phyloP scores from a whole-genome alignment of 2,888 invertebrate genomes.

The Microctonus hyperodae region DNA sequence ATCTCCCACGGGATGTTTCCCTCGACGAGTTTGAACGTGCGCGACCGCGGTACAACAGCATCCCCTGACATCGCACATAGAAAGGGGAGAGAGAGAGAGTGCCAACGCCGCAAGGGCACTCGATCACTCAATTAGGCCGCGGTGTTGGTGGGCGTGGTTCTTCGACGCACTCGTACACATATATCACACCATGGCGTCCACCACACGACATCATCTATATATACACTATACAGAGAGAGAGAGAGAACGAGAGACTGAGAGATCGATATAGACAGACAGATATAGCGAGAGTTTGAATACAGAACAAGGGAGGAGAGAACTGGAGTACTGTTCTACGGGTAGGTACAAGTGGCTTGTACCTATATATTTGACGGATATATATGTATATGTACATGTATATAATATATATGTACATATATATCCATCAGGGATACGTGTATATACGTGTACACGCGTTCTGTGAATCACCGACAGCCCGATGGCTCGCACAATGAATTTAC shows the following conservation, averaged over 20 bases:
- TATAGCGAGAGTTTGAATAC: background rate
- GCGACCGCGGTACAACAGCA: constrained; percentile 31
- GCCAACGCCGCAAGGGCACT: constrained; percentile 56
- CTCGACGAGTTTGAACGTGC: constrained; percentile 19
- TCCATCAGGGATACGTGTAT: constrained; percentile 13
- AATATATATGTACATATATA: too few relatives aligned
- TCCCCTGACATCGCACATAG: constrained; percentile 41
- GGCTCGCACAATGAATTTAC: constrained; percentile 53
- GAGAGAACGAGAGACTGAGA: background rate
- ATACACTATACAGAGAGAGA: background rate
- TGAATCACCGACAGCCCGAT: constrained; percentile 52
- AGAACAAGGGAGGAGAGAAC: background rate
- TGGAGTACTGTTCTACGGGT: constrained; percentile 8
- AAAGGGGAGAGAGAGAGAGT: constrained; percentile 38
- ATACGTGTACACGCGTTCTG: constrained; percentile 33
- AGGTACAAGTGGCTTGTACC: constrained; percentile 4
- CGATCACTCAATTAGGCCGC: constrained; percentile 58
- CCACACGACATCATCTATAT: constrained; percentile 18
- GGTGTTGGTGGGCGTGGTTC: constrained; percentile 57
- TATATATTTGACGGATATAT: background rate
- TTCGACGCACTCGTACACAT: constrained; percentile 52
- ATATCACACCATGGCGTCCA: constrained; percentile 45
- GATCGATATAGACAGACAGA: background rate
- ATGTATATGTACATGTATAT: constrained; percentile 19
- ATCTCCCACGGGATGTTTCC: constrained; percentile 12